Conservation (phyloP, 2,888 invertebrate species). For the Eledona agricola region DNA sequence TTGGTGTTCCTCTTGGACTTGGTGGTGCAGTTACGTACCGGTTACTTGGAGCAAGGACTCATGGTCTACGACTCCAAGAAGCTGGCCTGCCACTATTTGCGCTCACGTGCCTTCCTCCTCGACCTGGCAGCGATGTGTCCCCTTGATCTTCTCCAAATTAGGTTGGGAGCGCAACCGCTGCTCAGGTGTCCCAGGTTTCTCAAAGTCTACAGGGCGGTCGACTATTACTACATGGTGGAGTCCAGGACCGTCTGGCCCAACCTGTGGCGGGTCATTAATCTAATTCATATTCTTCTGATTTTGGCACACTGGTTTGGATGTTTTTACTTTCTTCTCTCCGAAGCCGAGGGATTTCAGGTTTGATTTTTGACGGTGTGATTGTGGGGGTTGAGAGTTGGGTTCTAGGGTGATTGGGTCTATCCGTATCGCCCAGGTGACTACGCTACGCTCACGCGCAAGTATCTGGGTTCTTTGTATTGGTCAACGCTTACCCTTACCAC, state of each 20-base stretch:
- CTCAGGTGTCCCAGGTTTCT: conserved; percentile 88
- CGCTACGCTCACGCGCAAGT: conserved; percentile 89
- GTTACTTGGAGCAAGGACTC: conserved; percentile 93
- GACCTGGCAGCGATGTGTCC: conserved; percentile 86
- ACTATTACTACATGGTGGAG: conserved; percentile 96
- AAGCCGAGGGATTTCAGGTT: conserved; percentile 86
- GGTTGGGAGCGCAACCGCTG: conserved; percentile 82
- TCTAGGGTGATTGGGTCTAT: conserved; percentile 88
- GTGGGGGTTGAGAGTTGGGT: conserved; percentile 23
- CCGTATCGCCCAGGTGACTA: conserved; percentile 88
- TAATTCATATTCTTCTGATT: conserved; percentile 93
- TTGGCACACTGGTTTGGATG: conserved; percentile 98
- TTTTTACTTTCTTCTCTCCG: conserved; percentile 94
- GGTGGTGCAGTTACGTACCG: conserved; percentile 90
- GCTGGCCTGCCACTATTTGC: conserved; percentile 87
- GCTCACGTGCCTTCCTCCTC: conserved; percentile 83
- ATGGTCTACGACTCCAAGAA: conserved; percentile 94
- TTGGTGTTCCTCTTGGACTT: conserved; percentile 88
- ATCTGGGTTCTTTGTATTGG: conserved; percentile 95
- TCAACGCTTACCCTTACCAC: conserved; percentile 95
- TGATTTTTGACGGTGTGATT: conserved; percentile 9
- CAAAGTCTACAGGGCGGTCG: conserved; percentile 90
- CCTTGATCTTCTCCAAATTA: conserved; percentile 85
- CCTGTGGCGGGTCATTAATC: conserved; percentile 93
- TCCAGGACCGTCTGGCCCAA: conserved; percentile 96